Evolutionary conservation across 1,140 invertebrate species (phyloP).

Genomic region (Liolophura sinensis): DNA sequence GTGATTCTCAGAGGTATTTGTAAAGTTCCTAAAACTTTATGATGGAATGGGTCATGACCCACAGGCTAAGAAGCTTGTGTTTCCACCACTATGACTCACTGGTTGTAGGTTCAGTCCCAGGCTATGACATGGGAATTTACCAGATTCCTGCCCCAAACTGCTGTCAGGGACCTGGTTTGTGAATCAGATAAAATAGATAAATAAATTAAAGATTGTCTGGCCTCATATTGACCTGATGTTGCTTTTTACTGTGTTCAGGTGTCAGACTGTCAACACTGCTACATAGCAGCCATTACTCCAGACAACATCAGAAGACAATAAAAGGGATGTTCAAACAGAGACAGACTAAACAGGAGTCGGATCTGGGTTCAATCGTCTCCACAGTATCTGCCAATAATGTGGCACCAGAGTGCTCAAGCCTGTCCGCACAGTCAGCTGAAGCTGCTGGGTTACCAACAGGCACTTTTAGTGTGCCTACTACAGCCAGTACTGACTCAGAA

Average conservation of each 20-base stretch:
- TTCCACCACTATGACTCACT: too few relatives aligned
- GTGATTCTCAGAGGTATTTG: too few relatives aligned
- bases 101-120: too few relatives aligned
- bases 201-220: too few relatives aligned
- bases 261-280: constrained; percentile 53
- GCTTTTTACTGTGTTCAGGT: constrained; percentile 15
- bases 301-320: constrained; percentile 31
- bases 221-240: neutral
- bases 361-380: neutral
- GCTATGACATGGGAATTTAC: too few relatives aligned
- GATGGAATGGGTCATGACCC: too few relatives aligned
- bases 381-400: neutral
- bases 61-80: too few relatives aligned
- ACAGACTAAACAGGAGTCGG: constrained; percentile 2
- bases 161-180: too few relatives aligned
- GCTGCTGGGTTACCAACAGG: neutral
- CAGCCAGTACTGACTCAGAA: neutral
- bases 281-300: constrained; percentile 13
- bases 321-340: constrained; percentile 27
- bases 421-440: neutral
- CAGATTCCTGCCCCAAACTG: too few relatives aligned
- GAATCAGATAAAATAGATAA: too few relatives aligned
- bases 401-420: neutral
- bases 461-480: neutral
- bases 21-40: too few relatives aligned